Base-by-base conservation (phyloP, 2,113 vertebrate species). In the Sander lucioperca region DNA sequence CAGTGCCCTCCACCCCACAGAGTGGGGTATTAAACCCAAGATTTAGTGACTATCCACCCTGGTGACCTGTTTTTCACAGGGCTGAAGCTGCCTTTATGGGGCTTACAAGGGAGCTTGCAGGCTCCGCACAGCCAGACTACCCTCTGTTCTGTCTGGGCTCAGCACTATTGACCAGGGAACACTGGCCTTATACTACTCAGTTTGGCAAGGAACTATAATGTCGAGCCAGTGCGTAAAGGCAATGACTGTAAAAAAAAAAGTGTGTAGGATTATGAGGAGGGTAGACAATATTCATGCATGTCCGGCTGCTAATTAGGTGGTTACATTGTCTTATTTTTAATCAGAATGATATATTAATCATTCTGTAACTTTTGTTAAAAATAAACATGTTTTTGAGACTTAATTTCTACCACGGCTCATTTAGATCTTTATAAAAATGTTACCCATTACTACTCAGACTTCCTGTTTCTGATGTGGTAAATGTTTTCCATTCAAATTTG, bases 21-120 rank as follows among this genome's bases (percentile, higher is more conserved):
- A 59, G 87, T 90, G 82, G 90, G 85, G 86, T 89, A 94, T 94
- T 93, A 95, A 92, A 92, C 65, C 71, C 47, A 19, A 84, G 87
- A 86, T 88, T 84, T 93, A 89, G 83, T 87, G 84, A 91, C 91
- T 89, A 93, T 91, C 88, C 74, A 82, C 90, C 82, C 85, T 14
- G 68, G 79, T 90, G 90, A 92, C 88, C 90, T 87, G 78, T 83
- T 86, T 89, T 79, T 72, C 75, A 71, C 74, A 74, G 83, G 66
- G 74, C 71, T 84, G 80, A 72, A 77, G 63, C 81, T 79, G 84
- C 70, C 59, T 85, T 92, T 88, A 81, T 87, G 81, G 80, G 78
- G 88, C 67, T 88, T 80, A 80, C 54, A 78, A 88, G 80, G 70
- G 82, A 89, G 86, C 79, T 91, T 21, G 78, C 78, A 85, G 86